These are phyloP conservation scores for Podarcis raffonei DNA, from an alignment of 2,113 vertebrate species.

Conservation along the genomic window DNA sequence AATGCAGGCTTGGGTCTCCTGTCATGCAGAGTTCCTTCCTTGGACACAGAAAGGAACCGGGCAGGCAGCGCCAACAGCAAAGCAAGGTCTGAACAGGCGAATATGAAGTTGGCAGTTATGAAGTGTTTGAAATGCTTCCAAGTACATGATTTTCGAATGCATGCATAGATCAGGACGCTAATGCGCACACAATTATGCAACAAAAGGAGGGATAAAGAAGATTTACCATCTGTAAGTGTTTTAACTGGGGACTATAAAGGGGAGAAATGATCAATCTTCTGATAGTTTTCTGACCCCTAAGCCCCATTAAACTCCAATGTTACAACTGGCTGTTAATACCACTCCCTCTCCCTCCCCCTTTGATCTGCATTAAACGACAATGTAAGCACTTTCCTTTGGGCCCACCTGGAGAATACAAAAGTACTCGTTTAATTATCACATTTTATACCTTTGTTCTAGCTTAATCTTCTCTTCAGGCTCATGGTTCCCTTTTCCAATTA, in stretches of 20 bases:
- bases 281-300: constrained; percentile 18
- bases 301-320: constrained; percentile 3
- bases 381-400: constrained; percentile 4
- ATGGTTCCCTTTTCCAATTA: background rate
- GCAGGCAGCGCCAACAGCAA: background rate
- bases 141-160: constrained; percentile 8
- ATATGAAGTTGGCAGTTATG: background rate
- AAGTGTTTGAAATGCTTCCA: background rate
- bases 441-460: constrained; percentile 20
- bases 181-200: constrained; percentile 19
- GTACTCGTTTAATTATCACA: constrained; percentile 15
- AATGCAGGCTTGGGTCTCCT: background rate
- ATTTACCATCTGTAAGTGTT: constrained; percentile 19
- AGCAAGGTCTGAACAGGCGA: background rate
- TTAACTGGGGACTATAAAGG: constrained; percentile 7
- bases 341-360: background rate
- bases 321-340: background rate
- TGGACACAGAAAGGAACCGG: background rate
- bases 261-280: constrained; percentile 23
- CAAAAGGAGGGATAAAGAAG: constrained; percentile 11
- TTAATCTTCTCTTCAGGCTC: background rate
- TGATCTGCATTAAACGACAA: constrained; percentile 9
- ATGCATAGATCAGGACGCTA: background rate
- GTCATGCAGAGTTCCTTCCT: background rate
- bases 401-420: constrained; percentile 9